A percentile compares a stretch with the other conserved stretches of the same genome.
These are phyloP conservation scores for Erythrocebus patas DNA, from an alignment of 2,113 vertebrate genomes.

Conservation along the genomic window DNA sequence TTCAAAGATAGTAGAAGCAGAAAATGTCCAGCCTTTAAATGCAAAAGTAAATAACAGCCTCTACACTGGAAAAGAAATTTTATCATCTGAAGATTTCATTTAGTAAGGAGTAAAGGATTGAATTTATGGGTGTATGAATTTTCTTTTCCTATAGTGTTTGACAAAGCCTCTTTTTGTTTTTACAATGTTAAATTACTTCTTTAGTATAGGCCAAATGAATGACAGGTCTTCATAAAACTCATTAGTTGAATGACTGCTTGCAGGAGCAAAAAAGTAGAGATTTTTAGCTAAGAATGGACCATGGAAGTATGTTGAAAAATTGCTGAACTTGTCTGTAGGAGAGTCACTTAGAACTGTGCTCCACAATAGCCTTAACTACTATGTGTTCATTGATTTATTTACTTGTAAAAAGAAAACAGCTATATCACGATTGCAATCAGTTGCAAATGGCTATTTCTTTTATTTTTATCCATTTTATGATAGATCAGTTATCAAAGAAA, in stretches of 20 bases:
- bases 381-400: constrained; percentile 54
- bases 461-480: neutral
- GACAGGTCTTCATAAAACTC: neutral
- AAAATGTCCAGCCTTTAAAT: constrained; percentile 55
- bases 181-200: constrained; percentile 2
- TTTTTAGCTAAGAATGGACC: constrained; percentile 18
- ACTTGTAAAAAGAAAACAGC: constrained; percentile 17
- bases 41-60: constrained; percentile 20
- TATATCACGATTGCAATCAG: neutral
- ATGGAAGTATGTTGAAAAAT: neutral
- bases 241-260: neutral
- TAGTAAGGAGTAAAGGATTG: neutral
- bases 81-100: neutral
- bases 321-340: neutral
- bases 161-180: constrained; percentile 1
- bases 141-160: neutral
- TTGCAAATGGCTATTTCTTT: constrained; percentile 45
- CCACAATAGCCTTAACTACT: neutral
- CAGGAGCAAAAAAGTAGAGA: neutral
- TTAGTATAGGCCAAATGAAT: neutral
- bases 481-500: neutral
- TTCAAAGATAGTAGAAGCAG: constrained; percentile 2
- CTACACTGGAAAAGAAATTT: neutral
- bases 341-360: neutral
- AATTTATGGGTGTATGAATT: constrained; percentile 5